phyloP scores from a whole-genome alignment of 2,113 vertebrate genomes.

The Oryzias curvinotus region DNA sequence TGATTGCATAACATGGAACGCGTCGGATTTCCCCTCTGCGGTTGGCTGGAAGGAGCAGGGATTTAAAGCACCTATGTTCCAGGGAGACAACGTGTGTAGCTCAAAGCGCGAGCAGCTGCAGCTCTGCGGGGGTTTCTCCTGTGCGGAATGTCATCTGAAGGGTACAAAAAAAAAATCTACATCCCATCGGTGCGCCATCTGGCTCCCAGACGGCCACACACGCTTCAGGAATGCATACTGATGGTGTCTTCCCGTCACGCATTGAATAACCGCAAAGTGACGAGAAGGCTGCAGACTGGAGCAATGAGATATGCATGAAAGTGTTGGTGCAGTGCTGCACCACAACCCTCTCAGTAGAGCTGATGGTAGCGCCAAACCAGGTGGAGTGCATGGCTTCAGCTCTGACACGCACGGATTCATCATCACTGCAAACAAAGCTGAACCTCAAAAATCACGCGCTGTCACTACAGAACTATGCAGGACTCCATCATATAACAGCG shows the following conservation, averaged over 20 bases:
- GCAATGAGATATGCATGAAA: slow-evolving; percentile 11
- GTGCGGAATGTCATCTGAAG: slow-evolving; percentile 78
- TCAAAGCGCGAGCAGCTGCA: slow-evolving; percentile 2
- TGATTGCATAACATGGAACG: slow-evolving; percentile 62
- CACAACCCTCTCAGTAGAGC: slow-evolving; percentile 10
- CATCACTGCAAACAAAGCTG: too few relatives aligned
- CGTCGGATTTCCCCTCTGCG: slow-evolving; percentile 46
- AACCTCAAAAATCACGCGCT: too few relatives aligned
- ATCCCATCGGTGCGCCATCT: slow-evolving; percentile 23
- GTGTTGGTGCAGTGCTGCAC: slow-evolving; percentile 60
- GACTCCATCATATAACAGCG: not conserved
- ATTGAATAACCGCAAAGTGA: not conserved
- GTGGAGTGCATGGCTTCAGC: not conserved
- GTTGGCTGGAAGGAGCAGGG: slow-evolving; percentile 15
- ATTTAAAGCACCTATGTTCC: slow-evolving; percentile 15
- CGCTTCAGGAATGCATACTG: not conserved
- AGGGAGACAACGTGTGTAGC: slow-evolving; percentile 15
- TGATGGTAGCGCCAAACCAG: slow-evolving; percentile 22
- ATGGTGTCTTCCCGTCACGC: not conserved
- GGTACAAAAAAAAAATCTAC: slow-evolving; percentile 50
- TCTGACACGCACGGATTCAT: too few relatives aligned
- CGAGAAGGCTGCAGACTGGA: not conserved
- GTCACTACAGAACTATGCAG: too few relatives aligned
- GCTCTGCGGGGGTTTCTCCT: slow-evolving; percentile 12
- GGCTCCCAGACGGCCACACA: slow-evolving; percentile 7